Evolutionary conservation across 2,113 vertebrate species (phyloP).

Genomic region (Crotophaga sulcirostris): DNA sequence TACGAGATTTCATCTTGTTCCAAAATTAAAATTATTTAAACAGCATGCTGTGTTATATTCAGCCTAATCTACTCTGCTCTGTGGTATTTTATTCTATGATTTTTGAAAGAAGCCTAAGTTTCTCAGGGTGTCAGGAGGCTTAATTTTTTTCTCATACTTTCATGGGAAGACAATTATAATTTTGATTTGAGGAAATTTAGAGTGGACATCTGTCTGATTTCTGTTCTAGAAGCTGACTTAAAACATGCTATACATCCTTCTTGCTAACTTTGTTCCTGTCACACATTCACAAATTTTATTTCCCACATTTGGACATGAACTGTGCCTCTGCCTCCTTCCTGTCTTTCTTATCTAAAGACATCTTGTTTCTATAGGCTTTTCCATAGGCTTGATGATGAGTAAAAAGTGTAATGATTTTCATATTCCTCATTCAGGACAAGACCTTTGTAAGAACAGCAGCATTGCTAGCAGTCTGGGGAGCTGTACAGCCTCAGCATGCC

Average conservation of each 20-base stretch:
- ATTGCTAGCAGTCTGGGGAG: background rate
- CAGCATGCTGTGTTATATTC: background rate
- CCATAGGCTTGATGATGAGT: background rate
- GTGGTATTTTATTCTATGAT: background rate
- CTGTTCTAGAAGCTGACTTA: background rate
- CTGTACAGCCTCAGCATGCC: background rate
- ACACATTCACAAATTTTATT: background rate
- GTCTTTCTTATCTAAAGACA: background rate
- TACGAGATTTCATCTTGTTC: background rate
- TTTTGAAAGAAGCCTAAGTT: background rate
- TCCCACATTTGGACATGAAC: background rate
- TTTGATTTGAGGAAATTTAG: slow-evolving; percentile 49
- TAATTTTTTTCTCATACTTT: slow-evolving; percentile 36
- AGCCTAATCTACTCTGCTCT: background rate
- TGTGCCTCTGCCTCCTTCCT: background rate
- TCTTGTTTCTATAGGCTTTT: background rate
- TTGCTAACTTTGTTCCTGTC: slow-evolving; percentile 22
- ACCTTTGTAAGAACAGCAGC: background rate
- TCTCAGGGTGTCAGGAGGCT: background rate
- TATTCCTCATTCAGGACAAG: background rate
- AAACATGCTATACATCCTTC: slow-evolving; percentile 7
- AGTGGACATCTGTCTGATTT: slow-evolving; percentile 26
- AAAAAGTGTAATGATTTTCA: background rate
- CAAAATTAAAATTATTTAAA: slow-evolving; percentile 1
- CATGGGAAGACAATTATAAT: slow-evolving; percentile 7